These are phyloP conservation scores for Zosterops borbonicus DNA, from an alignment of 2,113 vertebrate species.

Conservation along the genomic window DNA sequence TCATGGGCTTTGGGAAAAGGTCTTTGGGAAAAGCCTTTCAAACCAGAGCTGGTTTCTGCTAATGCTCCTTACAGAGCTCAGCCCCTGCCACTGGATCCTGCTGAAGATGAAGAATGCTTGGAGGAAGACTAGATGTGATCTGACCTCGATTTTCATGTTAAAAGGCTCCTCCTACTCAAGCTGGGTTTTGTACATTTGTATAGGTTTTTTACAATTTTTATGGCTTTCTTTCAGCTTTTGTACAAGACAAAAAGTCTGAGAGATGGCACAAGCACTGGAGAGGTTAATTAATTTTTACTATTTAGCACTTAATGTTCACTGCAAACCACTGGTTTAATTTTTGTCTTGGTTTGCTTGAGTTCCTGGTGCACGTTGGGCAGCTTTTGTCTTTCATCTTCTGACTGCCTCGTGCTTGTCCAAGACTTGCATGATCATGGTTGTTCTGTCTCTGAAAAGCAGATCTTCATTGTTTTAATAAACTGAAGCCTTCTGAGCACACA, in stretches of 20 bases:
- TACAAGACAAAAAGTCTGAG: constrained; percentile 6
- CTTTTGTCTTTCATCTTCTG: not conserved
- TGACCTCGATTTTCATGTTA: not conserved
- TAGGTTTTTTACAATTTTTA: not conserved
- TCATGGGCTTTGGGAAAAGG: not conserved
- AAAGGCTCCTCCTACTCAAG: not conserved
- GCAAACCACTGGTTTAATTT: not conserved
- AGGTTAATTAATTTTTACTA: not conserved
- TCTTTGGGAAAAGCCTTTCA: not conserved
- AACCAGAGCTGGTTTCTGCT: not conserved
- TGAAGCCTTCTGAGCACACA: not conserved
- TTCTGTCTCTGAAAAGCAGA: constrained; percentile 28
- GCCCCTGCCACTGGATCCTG: constrained; percentile 38
- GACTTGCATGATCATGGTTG: not conserved
- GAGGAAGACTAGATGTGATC: constrained; percentile 17
- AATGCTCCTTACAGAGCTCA: constrained; percentile 23
- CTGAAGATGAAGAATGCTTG: not conserved
- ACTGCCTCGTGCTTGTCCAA: not conserved
- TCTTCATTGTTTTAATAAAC: not conserved
- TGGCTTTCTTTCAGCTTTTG: not conserved
- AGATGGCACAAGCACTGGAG: not conserved
- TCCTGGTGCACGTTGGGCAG: not conserved
- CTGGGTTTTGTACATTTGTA: constrained; percentile 5
- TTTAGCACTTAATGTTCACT: not conserved
- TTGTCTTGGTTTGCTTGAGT: not conserved